A percentile compares a stretch with the other conserved stretches of the same genome.
phyloP scores from a whole-genome alignment of 2,888 invertebrate genomes.

The Acrobasis suavella region DNA sequence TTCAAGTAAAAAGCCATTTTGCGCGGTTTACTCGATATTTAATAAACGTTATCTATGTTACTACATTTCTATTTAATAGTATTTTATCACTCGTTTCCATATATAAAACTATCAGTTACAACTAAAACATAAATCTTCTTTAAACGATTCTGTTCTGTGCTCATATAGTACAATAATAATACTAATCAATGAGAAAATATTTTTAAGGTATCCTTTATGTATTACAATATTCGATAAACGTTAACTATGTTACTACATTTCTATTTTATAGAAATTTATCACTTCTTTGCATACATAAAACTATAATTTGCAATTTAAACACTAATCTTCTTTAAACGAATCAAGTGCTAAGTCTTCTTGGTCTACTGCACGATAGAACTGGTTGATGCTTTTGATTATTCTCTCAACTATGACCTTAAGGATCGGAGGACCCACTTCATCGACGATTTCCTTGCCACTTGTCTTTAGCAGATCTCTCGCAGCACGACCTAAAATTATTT shows the following conservation, averaged over 20 bases:
- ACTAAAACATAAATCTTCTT: not conserved
- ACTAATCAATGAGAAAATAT: too few relatives aligned
- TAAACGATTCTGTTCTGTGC: too few relatives aligned
- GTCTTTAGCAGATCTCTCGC: conserved; percentile 33
- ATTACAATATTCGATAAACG: too few relatives aligned
- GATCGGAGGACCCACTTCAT: conserved; percentile 38
- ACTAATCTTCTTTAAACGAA: not conserved
- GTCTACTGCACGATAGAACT: conserved; percentile 37
- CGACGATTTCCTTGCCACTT: conserved; percentile 38
- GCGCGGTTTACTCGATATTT: too few relatives aligned
- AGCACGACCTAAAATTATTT: conserved; percentile 34
- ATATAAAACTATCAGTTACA: not conserved
- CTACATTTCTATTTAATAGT: not conserved
- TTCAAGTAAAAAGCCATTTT: too few relatives aligned
- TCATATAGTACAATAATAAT: too few relatives aligned
- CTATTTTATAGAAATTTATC: conserved; percentile 15
- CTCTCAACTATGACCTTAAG: conserved; percentile 35
- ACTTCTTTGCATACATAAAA: not conserved
- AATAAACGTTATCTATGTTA: too few relatives aligned
- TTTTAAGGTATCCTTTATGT: too few relatives aligned
- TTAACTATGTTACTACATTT: too few relatives aligned
- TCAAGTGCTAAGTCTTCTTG: conserved; percentile 33
- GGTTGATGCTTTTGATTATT: conserved; percentile 34
- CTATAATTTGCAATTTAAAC: too few relatives aligned
- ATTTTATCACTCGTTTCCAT: conserved; percentile 2